A percentile compares a stretch with the other conserved stretches of the same genome.
These are phyloP conservation scores for Stegastes partitus DNA, from an alignment of 2,113 vertebrate species.

Conservation along the genomic window DNA sequence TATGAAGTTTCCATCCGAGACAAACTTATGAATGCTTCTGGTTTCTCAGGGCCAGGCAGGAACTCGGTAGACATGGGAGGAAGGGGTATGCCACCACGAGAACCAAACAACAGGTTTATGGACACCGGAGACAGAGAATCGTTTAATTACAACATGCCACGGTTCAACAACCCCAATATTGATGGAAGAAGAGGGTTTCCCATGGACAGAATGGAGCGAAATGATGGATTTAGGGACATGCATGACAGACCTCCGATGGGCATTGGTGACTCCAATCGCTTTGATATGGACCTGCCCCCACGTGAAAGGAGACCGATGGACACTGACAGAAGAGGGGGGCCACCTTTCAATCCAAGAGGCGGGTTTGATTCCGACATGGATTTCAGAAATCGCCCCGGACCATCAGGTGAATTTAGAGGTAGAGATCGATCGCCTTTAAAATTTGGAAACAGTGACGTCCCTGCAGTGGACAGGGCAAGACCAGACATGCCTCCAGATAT, in stretches of 20 bases:
- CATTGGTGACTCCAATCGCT: constrained; percentile 68
- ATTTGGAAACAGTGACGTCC: constrained; percentile 73
- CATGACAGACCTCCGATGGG: constrained; percentile 74
- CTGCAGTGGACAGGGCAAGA: constrained; percentile 72
- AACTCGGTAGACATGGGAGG: constrained; percentile 74
- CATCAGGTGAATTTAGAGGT: constrained; percentile 81
- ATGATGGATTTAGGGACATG: constrained; percentile 78
- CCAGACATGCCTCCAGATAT: constrained; percentile 70
- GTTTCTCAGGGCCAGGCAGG: constrained; percentile 87
- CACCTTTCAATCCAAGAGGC: constrained; percentile 81
- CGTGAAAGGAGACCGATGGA: constrained; percentile 89
- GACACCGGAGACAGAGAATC: constrained; percentile 91
- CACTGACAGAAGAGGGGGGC: constrained; percentile 88
- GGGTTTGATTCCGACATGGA: constrained; percentile 89
- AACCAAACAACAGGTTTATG: constrained; percentile 80
- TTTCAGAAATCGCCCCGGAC: constrained; percentile 90
- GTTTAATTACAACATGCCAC: constrained; percentile 86
- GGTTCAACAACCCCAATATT: constrained; percentile 81
- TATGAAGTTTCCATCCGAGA: constrained; percentile 88
- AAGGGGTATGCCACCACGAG: constrained; percentile 76
- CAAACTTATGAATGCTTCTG: constrained; percentile 86
- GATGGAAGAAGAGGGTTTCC: constrained; percentile 83
- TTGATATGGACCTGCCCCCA: constrained; percentile 76
- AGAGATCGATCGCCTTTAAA: constrained; percentile 82
- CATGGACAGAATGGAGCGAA: constrained; percentile 74